Percentiles rank a stretch among this genome's conserved stretches.
phyloP scores from a whole-genome alignment of 2,113 vertebrate genomes.

The Fregetta grallaria region DNA sequence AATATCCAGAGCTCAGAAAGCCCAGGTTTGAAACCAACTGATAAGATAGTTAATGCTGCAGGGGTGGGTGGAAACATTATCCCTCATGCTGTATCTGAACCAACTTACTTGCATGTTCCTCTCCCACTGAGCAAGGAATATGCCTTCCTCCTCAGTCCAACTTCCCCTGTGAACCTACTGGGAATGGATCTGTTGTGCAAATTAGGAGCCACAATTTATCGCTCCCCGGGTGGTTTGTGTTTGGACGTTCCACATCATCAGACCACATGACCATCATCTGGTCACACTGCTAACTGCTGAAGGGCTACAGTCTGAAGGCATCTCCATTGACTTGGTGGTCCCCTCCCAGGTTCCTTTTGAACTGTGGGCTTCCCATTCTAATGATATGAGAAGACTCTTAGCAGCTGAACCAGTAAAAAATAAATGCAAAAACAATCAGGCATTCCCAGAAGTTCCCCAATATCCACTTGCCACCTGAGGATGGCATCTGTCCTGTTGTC shows the following conservation, averaged over 20 bases:
- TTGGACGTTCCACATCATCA: background rate
- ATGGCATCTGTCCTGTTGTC: background rate
- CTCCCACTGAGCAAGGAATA: background rate
- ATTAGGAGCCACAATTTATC: background rate
- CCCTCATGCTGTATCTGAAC: background rate
- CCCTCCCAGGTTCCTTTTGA: background rate
- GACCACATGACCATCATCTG: background rate
- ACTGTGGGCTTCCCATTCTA: background rate
- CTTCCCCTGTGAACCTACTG: background rate
- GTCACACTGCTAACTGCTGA: background rate
- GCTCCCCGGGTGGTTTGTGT: background rate
- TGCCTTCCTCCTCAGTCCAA: background rate
- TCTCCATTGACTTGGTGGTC: background rate
- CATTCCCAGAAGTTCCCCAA: background rate
- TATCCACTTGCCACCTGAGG: background rate
- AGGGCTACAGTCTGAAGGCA: background rate
- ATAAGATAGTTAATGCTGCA: background rate
- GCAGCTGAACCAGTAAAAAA: background rate
- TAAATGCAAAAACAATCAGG: background rate
- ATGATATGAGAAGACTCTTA: background rate
- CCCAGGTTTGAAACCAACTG: background rate
- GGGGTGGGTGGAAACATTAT: background rate
- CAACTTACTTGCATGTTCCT: background rate
- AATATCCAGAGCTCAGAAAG: background rate
- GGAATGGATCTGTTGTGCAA: background rate